A percentile compares a stretch with the other conserved stretches of the same genome.
Conservation (phyloP, 30 jellyfish, hydroid and myxozoan species). For the Aurelia sp. region DNA sequence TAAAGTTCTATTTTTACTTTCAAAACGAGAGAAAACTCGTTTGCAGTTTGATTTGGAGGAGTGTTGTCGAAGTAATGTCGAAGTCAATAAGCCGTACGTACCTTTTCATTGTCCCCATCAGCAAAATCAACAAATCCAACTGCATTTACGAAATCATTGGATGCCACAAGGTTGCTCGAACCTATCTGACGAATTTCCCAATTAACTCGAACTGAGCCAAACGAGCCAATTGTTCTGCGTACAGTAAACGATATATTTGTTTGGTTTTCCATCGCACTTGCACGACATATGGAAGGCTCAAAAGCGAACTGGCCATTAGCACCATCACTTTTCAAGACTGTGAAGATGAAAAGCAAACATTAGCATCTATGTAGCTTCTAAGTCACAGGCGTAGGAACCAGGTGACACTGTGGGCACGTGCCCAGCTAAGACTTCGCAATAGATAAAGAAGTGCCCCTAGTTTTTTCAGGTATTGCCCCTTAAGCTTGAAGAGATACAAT, state of each 20-base stretch:
- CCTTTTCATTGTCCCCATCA: conserved; percentile 67
- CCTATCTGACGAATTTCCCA: conserved; percentile 68
- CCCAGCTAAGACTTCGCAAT: no score
- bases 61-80: no score
- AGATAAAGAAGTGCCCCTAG: no score
- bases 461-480: no score
- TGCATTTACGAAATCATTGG: conserved; percentile 70
- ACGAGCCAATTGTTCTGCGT: conserved; percentile 57
- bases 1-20: no score
- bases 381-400: not conserved
- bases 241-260: conserved; percentile 55
- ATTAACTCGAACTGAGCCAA: conserved; percentile 65
- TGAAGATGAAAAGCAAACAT: not conserved
- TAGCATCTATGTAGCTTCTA: not conserved
- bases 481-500: no score
- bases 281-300: conserved; percentile 36
- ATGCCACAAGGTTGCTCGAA: conserved; percentile 49
- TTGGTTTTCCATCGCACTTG: conserved; percentile 30
- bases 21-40: no score
- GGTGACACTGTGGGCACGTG: no score
- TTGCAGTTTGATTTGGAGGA: no score
- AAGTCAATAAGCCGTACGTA: not conserved
- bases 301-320: conserved; percentile 84
- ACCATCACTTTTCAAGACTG: conserved; percentile 88
- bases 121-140: conserved; percentile 63